phyloP scores from a whole-genome alignment of 2,888 invertebrate species.

The Andricus quercusramuli region DNA sequence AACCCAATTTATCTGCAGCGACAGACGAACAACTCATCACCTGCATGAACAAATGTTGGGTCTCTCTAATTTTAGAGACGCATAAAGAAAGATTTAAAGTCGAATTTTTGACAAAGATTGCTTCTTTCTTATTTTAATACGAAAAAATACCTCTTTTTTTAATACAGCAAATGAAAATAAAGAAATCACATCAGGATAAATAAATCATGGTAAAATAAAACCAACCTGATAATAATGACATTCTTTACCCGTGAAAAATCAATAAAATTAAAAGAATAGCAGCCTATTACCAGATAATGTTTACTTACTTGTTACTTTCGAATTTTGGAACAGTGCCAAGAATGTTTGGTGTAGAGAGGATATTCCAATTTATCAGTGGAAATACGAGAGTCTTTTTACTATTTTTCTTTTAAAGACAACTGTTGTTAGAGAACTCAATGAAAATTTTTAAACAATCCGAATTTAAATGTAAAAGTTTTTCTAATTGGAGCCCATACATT shows the following conservation, averaged over 20 bases:
- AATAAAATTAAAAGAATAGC: slow-evolving; percentile 1
- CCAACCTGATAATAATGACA: not conserved
- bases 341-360: not conserved
- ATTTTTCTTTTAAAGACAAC: too few species aligned
- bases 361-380: slow-evolving; percentile 16
- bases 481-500: too few species aligned
- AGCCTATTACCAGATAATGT: slow-evolving; percentile 5
- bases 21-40: not conserved
- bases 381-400: not conserved
- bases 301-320: slow-evolving; percentile 33
- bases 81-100: not conserved
- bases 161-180: not conserved
- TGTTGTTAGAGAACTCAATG: not conserved
- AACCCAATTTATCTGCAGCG: slow-evolving; percentile 20
- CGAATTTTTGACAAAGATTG: not conserved
- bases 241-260: not conserved
- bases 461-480: not conserved
- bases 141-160: not conserved
- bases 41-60: not conserved
- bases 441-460: not conserved
- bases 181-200: not conserved
- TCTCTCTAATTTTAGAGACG: not conserved
- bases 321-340: slow-evolving; percentile 16
- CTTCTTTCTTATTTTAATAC: not conserved
- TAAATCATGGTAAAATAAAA: not conserved